Conservation (phyloP, 2,797 vertebrate species). For the Vipera ursinii region DNA sequence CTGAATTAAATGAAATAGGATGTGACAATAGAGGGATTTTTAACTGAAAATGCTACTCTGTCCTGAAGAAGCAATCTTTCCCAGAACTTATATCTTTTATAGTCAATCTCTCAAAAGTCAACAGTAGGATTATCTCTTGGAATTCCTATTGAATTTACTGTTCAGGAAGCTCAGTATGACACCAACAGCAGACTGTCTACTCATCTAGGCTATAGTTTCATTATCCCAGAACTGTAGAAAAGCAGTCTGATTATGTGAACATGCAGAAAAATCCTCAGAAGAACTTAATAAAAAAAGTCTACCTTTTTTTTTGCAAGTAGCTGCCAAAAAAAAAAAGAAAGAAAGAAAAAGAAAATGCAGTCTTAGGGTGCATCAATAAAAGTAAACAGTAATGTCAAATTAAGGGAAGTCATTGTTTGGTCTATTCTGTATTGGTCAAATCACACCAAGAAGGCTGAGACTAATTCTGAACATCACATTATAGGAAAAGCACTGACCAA, state of each 20-base stretch:
- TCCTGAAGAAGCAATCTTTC: background rate
- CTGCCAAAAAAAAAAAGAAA: background rate
- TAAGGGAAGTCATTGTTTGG: background rate
- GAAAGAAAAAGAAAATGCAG: background rate
- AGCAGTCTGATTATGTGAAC: background rate
- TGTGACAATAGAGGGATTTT: background rate
- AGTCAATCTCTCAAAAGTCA: background rate
- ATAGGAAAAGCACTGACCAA: background rate
- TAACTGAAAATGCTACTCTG: no score
- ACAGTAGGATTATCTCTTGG: no score
- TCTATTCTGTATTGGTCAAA: background rate
- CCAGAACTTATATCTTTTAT: background rate
- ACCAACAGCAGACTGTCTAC: background rate
- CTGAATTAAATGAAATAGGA: background rate
- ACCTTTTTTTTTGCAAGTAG: background rate
- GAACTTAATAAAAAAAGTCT: background rate
- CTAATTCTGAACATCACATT: background rate
- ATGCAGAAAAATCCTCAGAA: background rate
- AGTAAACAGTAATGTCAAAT: background rate
- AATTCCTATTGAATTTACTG: background rate
- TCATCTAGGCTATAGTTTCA: background rate
- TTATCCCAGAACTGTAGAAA: background rate
- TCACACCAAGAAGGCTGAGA: background rate
- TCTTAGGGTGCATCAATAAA: background rate
- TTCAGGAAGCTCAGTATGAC: background rate